These are phyloP conservation scores for Parauchenoglanis punctatus DNA, from an alignment of 2,797 vertebrate genomes.

Conservation along the genomic window DNA sequence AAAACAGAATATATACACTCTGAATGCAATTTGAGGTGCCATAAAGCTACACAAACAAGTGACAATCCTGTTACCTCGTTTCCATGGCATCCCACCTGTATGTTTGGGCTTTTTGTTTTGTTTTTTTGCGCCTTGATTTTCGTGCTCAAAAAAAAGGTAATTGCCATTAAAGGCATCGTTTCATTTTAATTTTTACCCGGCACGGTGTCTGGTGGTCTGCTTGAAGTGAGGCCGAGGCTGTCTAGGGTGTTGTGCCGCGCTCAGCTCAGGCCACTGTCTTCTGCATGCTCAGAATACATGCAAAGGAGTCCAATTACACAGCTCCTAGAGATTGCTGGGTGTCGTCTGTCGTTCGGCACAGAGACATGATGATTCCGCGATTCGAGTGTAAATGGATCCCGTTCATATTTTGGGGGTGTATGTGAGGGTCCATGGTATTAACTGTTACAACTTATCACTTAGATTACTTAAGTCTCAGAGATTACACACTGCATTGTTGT, in stretches of 20 bases:
- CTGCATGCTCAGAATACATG: constrained; percentile 78
- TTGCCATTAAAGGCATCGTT: constrained; percentile 63
- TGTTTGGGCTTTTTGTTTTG: too few relatives aligned
- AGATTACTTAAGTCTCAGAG: constrained; percentile 41
- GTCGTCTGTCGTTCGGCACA: constrained; percentile 73
- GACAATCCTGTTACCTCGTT: neutral
- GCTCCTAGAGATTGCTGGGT: constrained; percentile 74
- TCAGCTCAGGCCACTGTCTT: constrained; percentile 71
- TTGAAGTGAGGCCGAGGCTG: constrained; percentile 61
- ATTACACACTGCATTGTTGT: constrained; percentile 38
- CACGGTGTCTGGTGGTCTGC: constrained; percentile 53
- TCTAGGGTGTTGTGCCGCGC: constrained; percentile 68
- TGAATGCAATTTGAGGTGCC: neutral
- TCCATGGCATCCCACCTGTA: neutral
- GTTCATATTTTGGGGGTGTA: constrained; percentile 61
- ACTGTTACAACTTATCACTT: constrained; percentile 28
- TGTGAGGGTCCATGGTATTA: constrained; percentile 57
- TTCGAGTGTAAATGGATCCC: constrained; percentile 74
- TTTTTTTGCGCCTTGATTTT: constrained; percentile 36
- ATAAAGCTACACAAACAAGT: neutral
- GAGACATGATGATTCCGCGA: constrained; percentile 77
- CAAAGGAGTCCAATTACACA: constrained; percentile 73
- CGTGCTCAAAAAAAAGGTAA: constrained; percentile 66
- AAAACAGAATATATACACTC: neutral
- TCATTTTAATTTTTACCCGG: constrained; percentile 70